Percentiles rank a stretch among this genome's conserved stretches.
Evolutionary conservation across 2,888 invertebrate genomes (phyloP).

Genomic region (Idaea biselata): DNA sequence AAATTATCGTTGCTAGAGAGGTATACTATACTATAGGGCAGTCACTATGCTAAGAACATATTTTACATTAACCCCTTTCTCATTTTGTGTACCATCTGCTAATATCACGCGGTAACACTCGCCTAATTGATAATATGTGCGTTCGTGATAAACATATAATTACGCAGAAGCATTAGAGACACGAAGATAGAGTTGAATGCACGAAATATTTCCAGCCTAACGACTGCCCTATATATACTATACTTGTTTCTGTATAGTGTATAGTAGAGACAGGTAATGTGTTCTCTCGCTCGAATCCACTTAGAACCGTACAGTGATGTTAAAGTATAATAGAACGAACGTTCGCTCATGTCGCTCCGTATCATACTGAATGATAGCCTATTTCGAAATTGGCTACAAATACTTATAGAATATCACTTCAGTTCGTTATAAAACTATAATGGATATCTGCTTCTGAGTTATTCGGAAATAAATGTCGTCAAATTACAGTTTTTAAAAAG

Average conservation of each 20-base stretch:
- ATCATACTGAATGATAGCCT: background rate
- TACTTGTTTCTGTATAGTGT: background rate
- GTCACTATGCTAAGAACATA: too few relatives aligned
- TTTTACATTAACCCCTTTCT: too few relatives aligned
- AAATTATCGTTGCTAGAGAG: background rate
- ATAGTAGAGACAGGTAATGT: background rate
- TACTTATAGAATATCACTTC: background rate
- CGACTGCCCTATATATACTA: background rate
- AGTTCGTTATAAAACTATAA: background rate
- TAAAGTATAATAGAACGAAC: constrained; percentile 2
- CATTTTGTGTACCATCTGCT: too few relatives aligned
- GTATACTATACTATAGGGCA: constrained; percentile 33
- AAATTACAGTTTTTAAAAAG: background rate
- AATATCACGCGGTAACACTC: too few relatives aligned
- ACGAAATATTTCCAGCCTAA: too few relatives aligned
- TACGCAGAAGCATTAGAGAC: too few relatives aligned
- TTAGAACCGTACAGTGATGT: constrained; percentile 18
- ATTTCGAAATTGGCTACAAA: background rate
- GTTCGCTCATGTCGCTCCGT: background rate
- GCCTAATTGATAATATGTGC: too few relatives aligned
- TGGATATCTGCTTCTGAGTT: background rate
- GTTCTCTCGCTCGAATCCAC: constrained; percentile 30
- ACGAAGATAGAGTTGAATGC: too few relatives aligned
- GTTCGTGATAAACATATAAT: too few relatives aligned
- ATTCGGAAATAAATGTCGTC: background rate